Evolutionary conservation across 2,888 invertebrate genomes (phyloP).

Genomic region (Saturnia japonica): DNA sequence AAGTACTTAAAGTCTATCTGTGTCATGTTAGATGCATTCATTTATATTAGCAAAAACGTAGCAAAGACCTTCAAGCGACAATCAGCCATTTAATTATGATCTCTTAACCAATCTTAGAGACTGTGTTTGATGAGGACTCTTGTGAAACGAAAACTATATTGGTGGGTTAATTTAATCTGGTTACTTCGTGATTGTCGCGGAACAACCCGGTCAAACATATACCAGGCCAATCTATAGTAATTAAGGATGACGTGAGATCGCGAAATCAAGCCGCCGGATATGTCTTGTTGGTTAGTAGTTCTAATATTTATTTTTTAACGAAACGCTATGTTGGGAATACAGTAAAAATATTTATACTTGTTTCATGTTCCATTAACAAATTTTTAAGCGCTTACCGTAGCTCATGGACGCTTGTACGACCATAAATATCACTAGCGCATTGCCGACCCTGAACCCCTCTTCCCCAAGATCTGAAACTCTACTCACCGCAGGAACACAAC

Average conservation of each 20-base stretch:
- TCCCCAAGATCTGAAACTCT: too few relatives aligned
- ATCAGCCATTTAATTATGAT: conserved; percentile 18
- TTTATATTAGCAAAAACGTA: conserved; percentile 23
- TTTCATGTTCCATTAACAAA: not conserved
- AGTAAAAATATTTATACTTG: not conserved
- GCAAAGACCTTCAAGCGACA: conserved; percentile 25
- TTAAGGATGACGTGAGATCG: conserved; percentile 65
- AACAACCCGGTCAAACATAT: conserved; percentile 51
- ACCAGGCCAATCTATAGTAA: conserved; percentile 58
- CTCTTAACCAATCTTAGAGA: not conserved
- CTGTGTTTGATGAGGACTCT: not conserved
- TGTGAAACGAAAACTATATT: not conserved
- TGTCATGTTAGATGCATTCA: conserved; percentile 22
- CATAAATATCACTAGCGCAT: too few relatives aligned
- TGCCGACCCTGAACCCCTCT: too few relatives aligned
- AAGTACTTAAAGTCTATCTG: conserved; percentile 19
- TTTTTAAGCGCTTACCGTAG: not conserved
- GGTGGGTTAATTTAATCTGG: conserved; percentile 41
- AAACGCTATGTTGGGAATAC: too few relatives aligned
- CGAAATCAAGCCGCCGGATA: conserved; percentile 22
- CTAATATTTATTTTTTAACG: too few relatives aligned
- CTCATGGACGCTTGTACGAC: too few relatives aligned
- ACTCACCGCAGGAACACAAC: too few relatives aligned
- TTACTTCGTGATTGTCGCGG: conserved; percentile 39
- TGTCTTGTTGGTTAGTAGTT: conserved; percentile 16